phyloP scores from a whole-genome alignment of 2,113 vertebrate genomes.

The Tichodroma muraria region DNA sequence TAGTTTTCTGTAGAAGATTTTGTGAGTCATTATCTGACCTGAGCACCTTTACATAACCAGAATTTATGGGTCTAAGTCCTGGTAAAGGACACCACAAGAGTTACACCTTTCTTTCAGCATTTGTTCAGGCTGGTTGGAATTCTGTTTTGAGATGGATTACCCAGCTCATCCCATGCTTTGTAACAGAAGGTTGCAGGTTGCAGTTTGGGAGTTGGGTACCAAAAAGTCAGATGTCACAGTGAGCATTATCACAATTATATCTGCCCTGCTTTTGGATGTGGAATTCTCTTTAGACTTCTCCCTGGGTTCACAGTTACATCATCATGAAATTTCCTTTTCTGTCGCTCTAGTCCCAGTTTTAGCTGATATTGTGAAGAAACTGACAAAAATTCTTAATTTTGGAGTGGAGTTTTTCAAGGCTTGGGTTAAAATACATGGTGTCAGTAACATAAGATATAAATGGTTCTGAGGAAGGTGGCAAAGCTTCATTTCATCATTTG shows the following conservation, averaged over 20 bases:
- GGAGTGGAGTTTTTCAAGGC: neutral
- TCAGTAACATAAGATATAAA: neutral
- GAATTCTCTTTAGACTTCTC: neutral
- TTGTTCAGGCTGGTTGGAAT: neutral
- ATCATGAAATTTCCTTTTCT: neutral
- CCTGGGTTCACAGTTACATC: neutral
- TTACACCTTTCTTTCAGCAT: neutral
- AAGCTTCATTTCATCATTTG: neutral
- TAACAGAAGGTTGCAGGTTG: neutral
- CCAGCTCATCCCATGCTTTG: neutral
- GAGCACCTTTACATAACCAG: neutral
- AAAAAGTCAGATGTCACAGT: neutral
- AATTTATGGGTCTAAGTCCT: neutral
- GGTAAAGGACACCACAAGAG: neutral
- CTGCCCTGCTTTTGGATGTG: neutral
- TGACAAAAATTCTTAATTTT: neutral
- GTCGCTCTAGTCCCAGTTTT: neutral
- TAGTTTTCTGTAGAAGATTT: neutral
- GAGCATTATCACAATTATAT: neutral
- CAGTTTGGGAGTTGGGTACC: neutral
- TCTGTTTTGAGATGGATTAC: neutral
- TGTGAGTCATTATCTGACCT: neutral
- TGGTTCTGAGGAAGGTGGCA: neutral
- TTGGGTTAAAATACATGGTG: neutral
- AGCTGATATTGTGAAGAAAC: neutral